These are phyloP conservation scores for Galagoides demidoff DNA, from an alignment of 2,797 vertebrate genomes.

Conservation along the genomic window DNA sequence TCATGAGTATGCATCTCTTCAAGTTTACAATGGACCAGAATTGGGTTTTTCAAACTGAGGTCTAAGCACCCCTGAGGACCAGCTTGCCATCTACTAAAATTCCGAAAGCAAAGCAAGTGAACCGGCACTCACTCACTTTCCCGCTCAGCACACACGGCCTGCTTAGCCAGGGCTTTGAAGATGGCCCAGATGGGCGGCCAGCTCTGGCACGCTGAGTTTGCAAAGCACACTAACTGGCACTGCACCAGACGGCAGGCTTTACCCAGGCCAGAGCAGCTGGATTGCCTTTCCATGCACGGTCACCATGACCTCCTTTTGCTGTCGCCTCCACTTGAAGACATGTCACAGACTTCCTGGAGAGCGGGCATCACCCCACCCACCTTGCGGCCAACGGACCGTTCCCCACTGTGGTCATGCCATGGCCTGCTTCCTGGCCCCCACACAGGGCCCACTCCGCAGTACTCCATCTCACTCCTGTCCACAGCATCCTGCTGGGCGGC, in stretches of 20 bases:
- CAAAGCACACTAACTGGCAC: too few relatives aligned
- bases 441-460: background rate
- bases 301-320: background rate
- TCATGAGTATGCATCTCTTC: background rate
- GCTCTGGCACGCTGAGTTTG: background rate
- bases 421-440: background rate
- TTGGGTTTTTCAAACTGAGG: background rate
- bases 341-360: background rate
- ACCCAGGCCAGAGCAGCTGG: background rate
- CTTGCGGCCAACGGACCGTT: background rate
- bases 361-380: background rate
- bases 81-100: background rate
- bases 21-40: background rate
- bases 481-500: rapidly evolving
- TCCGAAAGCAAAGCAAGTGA: background rate
- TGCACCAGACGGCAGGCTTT: background rate
- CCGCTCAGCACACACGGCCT: background rate
- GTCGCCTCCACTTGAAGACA: background rate
- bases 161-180: background rate
- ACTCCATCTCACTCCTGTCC: background rate
- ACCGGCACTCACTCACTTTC: background rate
- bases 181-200: background rate
- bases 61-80: background rate
- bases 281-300: background rate
- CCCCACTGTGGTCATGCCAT: background rate